phyloP scores from a whole-genome alignment of 2,888 invertebrate genomes.

The Spisula solida region DNA sequence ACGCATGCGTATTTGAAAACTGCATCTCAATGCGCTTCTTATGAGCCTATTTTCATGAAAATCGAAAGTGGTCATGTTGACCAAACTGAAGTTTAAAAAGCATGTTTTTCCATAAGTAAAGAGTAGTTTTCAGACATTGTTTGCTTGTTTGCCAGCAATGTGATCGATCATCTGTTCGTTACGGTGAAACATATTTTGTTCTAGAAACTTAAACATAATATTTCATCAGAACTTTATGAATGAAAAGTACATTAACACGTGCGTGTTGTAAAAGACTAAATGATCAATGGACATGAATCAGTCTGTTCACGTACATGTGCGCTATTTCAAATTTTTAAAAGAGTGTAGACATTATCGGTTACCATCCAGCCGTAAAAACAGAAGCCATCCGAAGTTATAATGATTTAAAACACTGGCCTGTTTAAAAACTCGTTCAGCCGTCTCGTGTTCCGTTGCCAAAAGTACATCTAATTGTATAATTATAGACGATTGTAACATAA shows the following conservation, averaged over 20 bases:
- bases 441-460: neutral
- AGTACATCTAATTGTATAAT: conserved; percentile 10
- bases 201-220: too few relatives aligned
- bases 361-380: neutral
- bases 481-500: conserved; percentile 6
- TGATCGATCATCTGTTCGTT: too few relatives aligned
- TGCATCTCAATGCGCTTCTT: too few relatives aligned
- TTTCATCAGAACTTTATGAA: neutral
- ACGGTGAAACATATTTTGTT: too few relatives aligned
- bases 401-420: conserved; percentile 4
- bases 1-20: too few relatives aligned
- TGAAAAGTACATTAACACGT: neutral
- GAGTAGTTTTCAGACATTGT: too few relatives aligned
- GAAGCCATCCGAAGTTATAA: neutral
- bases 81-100: too few relatives aligned
- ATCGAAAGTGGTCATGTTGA: too few relatives aligned
- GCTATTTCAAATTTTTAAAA: neutral
- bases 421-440: conserved; percentile 21
- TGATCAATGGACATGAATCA: neutral
- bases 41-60: too few relatives aligned
- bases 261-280: neutral
- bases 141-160: too few relatives aligned
- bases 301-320: neutral
- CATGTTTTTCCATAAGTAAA: too few relatives aligned
- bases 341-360: neutral